Conservation (phyloP, 1,140 invertebrate species). For the Drosophila arawakana region DNA sequence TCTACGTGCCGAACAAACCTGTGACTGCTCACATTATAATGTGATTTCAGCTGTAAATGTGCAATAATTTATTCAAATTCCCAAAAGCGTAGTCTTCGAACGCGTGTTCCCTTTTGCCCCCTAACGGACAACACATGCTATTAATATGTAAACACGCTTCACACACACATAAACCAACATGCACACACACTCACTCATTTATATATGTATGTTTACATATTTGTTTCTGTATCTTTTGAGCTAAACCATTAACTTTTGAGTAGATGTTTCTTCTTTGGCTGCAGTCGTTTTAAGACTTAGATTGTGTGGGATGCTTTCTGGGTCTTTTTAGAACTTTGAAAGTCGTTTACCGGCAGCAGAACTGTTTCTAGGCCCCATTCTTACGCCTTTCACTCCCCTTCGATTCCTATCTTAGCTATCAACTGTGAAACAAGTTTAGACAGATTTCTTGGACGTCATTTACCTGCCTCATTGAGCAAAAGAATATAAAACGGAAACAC, state of each 20-base stretch:
- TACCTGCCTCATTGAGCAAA: conserved; percentile 54
- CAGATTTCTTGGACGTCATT: conserved; percentile 51
- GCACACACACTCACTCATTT: conserved; percentile 8
- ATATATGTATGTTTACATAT: conserved; percentile 12
- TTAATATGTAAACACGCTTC: conserved; percentile 68
- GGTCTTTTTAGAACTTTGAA: conserved; percentile 56
- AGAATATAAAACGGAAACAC: conserved; percentile 6
- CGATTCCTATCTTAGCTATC: conserved; percentile 51
- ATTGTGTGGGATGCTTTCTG: conserved; percentile 61
- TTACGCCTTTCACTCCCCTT: background rate
- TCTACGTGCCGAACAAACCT: conserved; percentile 40
- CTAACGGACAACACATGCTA: conserved; percentile 52
- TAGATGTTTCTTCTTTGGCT: conserved; percentile 37
- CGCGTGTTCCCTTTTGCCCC: conserved; percentile 4
- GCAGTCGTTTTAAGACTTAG: conserved; percentile 36
- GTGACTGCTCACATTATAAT: conserved; percentile 64
- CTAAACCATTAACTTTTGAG: conserved; percentile 60
- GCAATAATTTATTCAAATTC: conserved; percentile 81
- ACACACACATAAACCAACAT: conserved; percentile 5
- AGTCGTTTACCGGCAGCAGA: conserved; percentile 73
- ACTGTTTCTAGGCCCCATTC: conserved; percentile 2
- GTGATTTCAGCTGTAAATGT: conserved; percentile 78
- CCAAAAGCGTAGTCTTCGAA: conserved; percentile 60
- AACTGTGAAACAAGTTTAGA: conserved; percentile 74
- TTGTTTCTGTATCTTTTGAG: conserved; percentile 55